phyloP scores from a whole-genome alignment of 2,113 vertebrate species.

The Chaetops frenatus region DNA sequence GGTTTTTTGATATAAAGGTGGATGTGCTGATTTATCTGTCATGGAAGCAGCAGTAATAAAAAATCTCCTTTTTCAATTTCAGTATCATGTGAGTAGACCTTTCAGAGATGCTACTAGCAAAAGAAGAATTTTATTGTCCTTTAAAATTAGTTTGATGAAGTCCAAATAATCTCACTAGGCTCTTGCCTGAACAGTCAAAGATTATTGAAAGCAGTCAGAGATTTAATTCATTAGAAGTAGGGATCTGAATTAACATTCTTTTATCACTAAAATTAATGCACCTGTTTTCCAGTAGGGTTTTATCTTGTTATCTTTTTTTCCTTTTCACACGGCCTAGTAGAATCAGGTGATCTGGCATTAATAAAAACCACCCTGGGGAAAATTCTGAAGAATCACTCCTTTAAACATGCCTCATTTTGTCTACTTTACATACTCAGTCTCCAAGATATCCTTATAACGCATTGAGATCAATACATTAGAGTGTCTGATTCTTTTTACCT shows the following conservation, averaged over 20 bases:
- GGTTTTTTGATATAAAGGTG: not conserved
- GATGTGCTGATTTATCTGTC: not conserved
- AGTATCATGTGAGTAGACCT: not conserved
- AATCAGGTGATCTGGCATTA: constrained; percentile 6
- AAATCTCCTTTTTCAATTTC: not conserved
- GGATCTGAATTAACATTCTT: not conserved
- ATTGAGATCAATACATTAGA: constrained; percentile 22
- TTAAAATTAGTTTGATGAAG: not conserved
- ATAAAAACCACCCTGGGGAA: constrained; percentile 6
- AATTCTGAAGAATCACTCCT: constrained; percentile 16
- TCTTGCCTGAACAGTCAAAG: not conserved
- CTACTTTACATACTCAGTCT: constrained; percentile 8
- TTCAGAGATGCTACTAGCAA: not conserved
- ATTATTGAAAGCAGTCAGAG: not conserved
- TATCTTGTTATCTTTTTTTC: not conserved
- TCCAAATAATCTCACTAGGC: not conserved
- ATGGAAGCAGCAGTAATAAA: not conserved
- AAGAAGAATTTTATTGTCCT: not conserved
- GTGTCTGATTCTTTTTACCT: constrained; percentile 40
- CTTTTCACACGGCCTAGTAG: not conserved
- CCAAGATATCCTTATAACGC: not conserved
- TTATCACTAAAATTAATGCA: constrained; percentile 20
- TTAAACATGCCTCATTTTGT: not conserved
- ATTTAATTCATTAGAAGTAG: not conserved
- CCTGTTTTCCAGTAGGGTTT: constrained; percentile 18